Conservation (phyloP, 1,140 invertebrate genomes). For the Diorhabda carinulata region DNA sequence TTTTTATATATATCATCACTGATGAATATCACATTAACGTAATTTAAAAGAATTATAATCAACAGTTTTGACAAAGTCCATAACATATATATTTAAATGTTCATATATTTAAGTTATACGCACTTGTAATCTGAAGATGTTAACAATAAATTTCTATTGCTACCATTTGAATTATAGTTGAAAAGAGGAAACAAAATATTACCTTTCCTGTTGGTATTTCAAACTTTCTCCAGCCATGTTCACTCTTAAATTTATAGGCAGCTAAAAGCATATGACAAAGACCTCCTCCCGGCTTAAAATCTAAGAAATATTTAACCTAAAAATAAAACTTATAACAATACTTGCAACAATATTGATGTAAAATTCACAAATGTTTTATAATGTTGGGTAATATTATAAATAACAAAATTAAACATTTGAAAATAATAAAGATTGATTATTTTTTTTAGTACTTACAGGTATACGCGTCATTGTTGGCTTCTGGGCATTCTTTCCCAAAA, state of each 20-base stretch:
- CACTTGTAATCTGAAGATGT: too few relatives aligned
- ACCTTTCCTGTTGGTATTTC: conserved; percentile 83
- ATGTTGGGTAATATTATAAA: too few relatives aligned
- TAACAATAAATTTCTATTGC: too few relatives aligned
- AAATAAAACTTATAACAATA: background rate
- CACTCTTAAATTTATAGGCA: conserved; percentile 92
- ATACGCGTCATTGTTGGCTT: conserved; percentile 82
- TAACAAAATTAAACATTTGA: conserved; percentile 6
- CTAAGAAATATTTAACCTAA: conserved; percentile 70
- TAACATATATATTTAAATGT: too few relatives aligned
- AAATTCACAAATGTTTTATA: too few relatives aligned
- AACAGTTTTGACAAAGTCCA: too few relatives aligned
- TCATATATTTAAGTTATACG: too few relatives aligned
- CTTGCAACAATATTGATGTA: too few relatives aligned
- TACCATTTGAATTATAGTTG: too few relatives aligned
- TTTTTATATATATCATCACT: too few relatives aligned
- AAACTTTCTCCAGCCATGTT: conserved; percentile 91
- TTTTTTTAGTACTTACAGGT: conserved; percentile 62
- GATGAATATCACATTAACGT: too few relatives aligned
- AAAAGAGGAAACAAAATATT: conserved; percentile 26
- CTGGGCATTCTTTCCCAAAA: conserved; percentile 86
- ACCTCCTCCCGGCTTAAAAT: conserved; percentile 89
- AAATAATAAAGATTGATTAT: background rate
- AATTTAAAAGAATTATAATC: too few relatives aligned
- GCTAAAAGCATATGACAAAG: conserved; percentile 90